Evolutionary conservation across 2,797 vertebrate species (phyloP), one percentile per base, ranked within the genome.

Genomic region (Columba guinea): DNA sequence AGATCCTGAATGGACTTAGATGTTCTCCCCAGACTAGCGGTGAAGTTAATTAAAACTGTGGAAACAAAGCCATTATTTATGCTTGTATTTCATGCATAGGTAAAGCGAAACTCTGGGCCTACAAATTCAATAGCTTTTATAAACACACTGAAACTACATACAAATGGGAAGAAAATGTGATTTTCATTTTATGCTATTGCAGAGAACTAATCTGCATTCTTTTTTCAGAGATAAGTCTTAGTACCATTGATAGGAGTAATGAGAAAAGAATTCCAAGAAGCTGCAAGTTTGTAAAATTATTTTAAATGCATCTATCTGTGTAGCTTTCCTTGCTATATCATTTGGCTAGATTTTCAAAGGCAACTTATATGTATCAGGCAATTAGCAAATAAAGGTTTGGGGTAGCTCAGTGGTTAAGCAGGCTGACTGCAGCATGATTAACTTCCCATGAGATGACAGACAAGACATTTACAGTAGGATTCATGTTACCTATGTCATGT

Each of bases 281-380:
- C 10, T 68, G 24, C 0, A 0, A 68, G 12, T 68, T 34, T 52
- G 7, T 53, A 22, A 28, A 74, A n/a, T 49, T 51, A 53, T 71
- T 91, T 82, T 26, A 69, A 93, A 63, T 28, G 11, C 7, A 6
- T n/a, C 24, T 90, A 11, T 59, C 16, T 62, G 28, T 41, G 21
- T 7, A 59, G 7, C 5, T 94, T 69, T 80, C 7, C 14, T 83
- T 11, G 2, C 22, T 27, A 1, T 27, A 37, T 28, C 3, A 75
- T 60, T 65, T 73, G 41, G 27, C 19, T 55, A 48, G 15, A 34
- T 55, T 65, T 14, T 49, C 52, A 59, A 52, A 69, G 37, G 21
- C 28, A 87, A 34, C 1, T 48, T 15, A 1, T 13, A 28, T 7
- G 4, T 11, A 30, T 26, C 15, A 59, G 18, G 13, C 6, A 88